Evolutionary conservation across 2,888 invertebrate genomes (phyloP).

Genomic region (Prostheceraeus crozeri): DNA sequence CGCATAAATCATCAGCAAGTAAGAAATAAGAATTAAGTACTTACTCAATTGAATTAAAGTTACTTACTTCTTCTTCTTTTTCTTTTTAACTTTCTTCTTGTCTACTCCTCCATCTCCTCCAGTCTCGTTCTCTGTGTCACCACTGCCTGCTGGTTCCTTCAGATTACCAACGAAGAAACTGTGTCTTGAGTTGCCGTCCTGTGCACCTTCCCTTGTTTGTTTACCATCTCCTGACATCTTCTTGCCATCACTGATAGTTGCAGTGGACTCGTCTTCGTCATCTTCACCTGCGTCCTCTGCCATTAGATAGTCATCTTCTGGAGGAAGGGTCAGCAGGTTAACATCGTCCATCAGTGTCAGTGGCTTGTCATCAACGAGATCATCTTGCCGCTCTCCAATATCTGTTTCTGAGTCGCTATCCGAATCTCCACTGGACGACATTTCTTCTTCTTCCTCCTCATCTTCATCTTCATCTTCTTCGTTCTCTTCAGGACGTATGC

Average conservation of each 20-base stretch:
- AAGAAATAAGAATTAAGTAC: too few relatives aligned
- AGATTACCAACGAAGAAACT: too few relatives aligned
- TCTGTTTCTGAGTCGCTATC: too few relatives aligned
- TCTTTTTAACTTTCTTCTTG: constrained; percentile 28
- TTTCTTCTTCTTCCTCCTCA: neutral
- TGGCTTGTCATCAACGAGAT: neutral
- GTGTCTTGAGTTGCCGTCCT: too few relatives aligned
- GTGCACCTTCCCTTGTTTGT: too few relatives aligned
- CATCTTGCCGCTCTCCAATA: neutral
- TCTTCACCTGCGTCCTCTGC: neutral
- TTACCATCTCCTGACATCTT: neutral
- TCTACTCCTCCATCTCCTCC: neutral
- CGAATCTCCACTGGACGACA: neutral
- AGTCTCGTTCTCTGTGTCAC: too few relatives aligned
- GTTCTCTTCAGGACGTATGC: too few relatives aligned
- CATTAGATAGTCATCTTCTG: neutral
- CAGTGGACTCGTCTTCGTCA: neutral
- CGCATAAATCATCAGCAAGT: too few relatives aligned
- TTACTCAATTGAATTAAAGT: too few relatives aligned
- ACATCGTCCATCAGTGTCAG: neutral
- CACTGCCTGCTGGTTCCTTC: too few relatives aligned
- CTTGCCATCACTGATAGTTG: neutral
- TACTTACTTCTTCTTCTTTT: constrained; percentile 27
- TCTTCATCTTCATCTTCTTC: neutral
- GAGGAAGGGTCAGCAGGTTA: too few relatives aligned